phyloP scores from a whole-genome alignment of 2,888 invertebrate species.

The Nowickia ferox region DNA sequence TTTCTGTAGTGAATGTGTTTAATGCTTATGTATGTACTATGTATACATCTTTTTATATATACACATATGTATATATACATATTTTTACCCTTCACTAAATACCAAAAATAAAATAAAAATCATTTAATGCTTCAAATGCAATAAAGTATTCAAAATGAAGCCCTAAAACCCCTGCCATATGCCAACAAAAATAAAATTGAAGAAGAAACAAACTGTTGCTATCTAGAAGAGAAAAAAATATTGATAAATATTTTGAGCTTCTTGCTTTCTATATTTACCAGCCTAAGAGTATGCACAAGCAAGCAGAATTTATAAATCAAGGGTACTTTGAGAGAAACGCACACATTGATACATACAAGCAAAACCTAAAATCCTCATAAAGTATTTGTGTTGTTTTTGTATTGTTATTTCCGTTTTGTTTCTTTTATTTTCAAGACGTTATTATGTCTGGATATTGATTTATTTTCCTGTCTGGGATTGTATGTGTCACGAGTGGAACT shows the following conservation, averaged over 20 bases:
- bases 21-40: no score
- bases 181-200: neutral
- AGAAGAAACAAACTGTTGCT: constrained; percentile 36
- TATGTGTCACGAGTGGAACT: constrained; percentile 51
- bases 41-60: no score
- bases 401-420: neutral
- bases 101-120: neutral
- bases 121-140: constrained; percentile 7
- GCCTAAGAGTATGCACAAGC: constrained; percentile 23
- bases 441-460: constrained; percentile 65
- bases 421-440: constrained; percentile 16
- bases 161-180: neutral
- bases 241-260: constrained; percentile 7
- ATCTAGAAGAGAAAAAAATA: neutral
- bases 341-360: neutral
- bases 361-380: neutral
- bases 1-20: no score
- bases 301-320: neutral
- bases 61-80: neutral
- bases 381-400: constrained; percentile 10
- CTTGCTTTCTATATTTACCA: neutral
- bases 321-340: neutral
- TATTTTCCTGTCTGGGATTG: constrained; percentile 54
- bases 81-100: neutral
- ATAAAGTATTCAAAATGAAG: constrained; percentile 11